Evolutionary conservation across 2,888 invertebrate genomes (phyloP).

Genomic region (Plagodis pulveraria): DNA sequence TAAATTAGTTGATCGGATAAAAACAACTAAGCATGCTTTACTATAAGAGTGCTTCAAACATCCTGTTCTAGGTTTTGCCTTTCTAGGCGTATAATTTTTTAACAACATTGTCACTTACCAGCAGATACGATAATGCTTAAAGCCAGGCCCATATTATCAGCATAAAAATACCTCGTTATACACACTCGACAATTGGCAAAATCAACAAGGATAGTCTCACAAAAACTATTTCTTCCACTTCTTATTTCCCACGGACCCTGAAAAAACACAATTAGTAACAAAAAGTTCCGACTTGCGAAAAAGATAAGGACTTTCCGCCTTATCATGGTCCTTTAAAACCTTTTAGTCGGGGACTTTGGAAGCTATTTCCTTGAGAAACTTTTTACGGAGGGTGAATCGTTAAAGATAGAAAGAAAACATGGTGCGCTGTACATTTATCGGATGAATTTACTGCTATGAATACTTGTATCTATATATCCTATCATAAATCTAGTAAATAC

Average conservation of each 20-base stretch:
- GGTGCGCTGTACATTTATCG: not conserved
- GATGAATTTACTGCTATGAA: not conserved
- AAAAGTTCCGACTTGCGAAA: conserved; percentile 32
- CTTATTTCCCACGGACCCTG: conserved; percentile 31
- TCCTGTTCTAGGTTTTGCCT: not conserved
- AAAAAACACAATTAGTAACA: conserved; percentile 40
- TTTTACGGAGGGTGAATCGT: conserved; percentile 33
- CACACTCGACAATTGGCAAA: conserved; percentile 7
- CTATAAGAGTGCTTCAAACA: not conserved
- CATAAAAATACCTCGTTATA: not conserved
- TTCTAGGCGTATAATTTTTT: not conserved
- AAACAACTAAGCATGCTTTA: not conserved
- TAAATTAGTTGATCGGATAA: too few relatives aligned
- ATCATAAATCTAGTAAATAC: too few relatives aligned
- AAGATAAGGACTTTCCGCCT: conserved; percentile 35
- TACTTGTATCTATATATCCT: too few relatives aligned
- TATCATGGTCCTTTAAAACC: conserved; percentile 36
- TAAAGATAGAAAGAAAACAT: conserved; percentile 24
- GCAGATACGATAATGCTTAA: too few relatives aligned
- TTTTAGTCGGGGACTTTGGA: conserved; percentile 31
- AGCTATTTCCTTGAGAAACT: conserved; percentile 27
- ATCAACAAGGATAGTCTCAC: conserved; percentile 16
- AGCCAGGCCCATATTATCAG: too few relatives aligned
- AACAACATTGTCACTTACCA: not conserved
- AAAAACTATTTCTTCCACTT: conserved; percentile 26